Evolutionary conservation across 2,888 invertebrate genomes (phyloP), one percentile per base, ranked within the genome.

Genomic region (Melipona bicolor): DNA sequence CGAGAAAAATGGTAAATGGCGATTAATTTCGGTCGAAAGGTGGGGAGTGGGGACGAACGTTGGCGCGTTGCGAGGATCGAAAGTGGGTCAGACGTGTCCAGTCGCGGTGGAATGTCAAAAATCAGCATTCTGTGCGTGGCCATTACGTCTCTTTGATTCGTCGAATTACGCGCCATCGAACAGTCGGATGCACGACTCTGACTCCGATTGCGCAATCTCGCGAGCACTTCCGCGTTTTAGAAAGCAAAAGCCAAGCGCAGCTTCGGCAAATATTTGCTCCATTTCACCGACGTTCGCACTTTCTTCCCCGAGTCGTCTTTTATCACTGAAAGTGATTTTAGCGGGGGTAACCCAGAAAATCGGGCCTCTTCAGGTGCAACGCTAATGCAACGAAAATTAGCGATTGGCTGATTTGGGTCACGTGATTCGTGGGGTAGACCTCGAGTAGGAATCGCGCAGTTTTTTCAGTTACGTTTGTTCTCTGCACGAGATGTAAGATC

Each of bases 1-100:
- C 27, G 17, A 27, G 1, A 36, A 24, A n/a, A n/a, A 56, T 56
- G 56, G n/a, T 56, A 56, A 56, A 56, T 56, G 61, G 61, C 36
- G 43, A 61, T 73, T 69, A 79, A 71, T 84, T 69, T 56, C 43
- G 68, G 27, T 27, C 27, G 27, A 27, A 27, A 32, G 52, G 24
- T 52, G 61, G 24, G 49, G 61, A 75, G 24, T 27, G 36, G 24
- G 24, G 74, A 65, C 67, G 59, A 50, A 67, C n/a, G 49, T 78
- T 64, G 50, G 49, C 27, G 19, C 59, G 13, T 24, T 49, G 36
- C 77, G 54, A n/a, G 4, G 56, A 24, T 5, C 56, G 64, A 74
- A 72, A 83, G 83, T 83, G 56, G 83, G 83, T 73, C 83, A 77
- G 68, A 73, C 83, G 72, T 83, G 83, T 83, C 68, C 76, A 75